Evolutionary conservation across 2,113 vertebrate species (phyloP).

Genomic region (Andinoacara biseriatus): DNA sequence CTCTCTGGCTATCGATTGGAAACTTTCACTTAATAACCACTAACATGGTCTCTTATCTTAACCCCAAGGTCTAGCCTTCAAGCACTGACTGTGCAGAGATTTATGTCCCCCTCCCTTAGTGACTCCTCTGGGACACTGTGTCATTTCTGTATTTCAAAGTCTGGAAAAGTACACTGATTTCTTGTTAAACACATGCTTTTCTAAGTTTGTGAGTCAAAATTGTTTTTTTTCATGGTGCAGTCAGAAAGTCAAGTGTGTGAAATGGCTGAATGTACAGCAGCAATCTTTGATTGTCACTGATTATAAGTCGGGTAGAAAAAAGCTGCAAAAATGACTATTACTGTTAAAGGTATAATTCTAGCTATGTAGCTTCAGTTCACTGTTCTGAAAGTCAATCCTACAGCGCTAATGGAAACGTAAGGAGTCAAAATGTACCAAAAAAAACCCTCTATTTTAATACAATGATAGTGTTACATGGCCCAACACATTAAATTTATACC

Average conservation of each 20-base stretch:
- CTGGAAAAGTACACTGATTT: conserved; percentile 58
- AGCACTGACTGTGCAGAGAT: conserved; percentile 68
- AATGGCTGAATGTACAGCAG: neutral
- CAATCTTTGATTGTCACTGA: neutral
- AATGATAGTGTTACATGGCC: neutral
- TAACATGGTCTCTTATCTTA: conserved; percentile 81
- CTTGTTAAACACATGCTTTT: conserved; percentile 61
- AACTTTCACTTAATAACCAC: conserved; percentile 84
- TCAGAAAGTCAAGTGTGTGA: neutral
- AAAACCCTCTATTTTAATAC: neutral
- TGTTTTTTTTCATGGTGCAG: conserved; percentile 5
- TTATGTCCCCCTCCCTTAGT: conserved; percentile 73
- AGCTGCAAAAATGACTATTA: neutral
- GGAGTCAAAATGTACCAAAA: neutral
- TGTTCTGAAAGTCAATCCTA: neutral
- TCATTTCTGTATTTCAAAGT: conserved; percentile 76
- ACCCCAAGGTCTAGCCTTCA: conserved; percentile 77
- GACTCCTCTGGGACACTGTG: conserved; percentile 74
- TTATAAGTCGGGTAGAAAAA: conserved; percentile 12
- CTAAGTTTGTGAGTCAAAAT: conserved; percentile 11
- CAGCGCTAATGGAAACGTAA: neutral
- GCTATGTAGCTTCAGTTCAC: neutral
- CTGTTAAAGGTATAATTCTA: neutral
- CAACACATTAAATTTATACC: neutral
- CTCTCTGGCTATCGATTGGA: conserved; percentile 81